Base-by-base conservation (phyloP, 1,140 invertebrate genomes). In the Tetramorium parvispinum region DNA sequence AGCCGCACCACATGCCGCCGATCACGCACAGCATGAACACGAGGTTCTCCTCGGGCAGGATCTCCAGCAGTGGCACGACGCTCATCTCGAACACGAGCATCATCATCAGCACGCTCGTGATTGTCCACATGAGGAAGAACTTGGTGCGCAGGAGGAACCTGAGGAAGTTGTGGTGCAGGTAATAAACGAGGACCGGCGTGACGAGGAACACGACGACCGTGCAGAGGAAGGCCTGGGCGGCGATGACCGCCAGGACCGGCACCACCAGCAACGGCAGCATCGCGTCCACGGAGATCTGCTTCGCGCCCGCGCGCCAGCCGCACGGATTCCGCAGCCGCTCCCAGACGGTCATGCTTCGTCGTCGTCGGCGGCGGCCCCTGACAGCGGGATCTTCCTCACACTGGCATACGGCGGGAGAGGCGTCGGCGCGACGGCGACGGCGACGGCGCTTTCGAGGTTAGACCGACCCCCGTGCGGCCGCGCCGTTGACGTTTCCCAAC, bases 81-180 rank as follows among this genome's bases (percentile, higher is more conserved):
- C 94, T 94, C 32, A 96, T 90, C 92, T 97, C 96, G 94, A 97
- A 97, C n/a, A 97, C 95, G 11, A 96, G 89, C 92, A 97, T 96
- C 89, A 97, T 92, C 87, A 96, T 95, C 21, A 96, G 85, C 37
- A 96, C 94, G 37, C 97, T 97, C 27, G 96, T 96, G 18, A 97
- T 93, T 8, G 96, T 96, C 97, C 97, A 97, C 57, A 96, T 95
- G 85, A 96, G 94, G 92, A 97, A 97, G 92, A 97, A 97, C 88
- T 96, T 96, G 21, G 97, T 96, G 53, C 96, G 95, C 55, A 94
- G 95, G 93, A 96, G 94, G 92, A 96, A 96, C 91, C 96, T 95
- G 57, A 95, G 94, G 66, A 96, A 97, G 89, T 96, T 96, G 51
- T 96, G 95, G 78, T 96, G 93, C n/a, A 96, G 91, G 86, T 97